Conservation (phyloP, 2,797 vertebrate species). For the Chaenodraco wilsoni region DNA sequence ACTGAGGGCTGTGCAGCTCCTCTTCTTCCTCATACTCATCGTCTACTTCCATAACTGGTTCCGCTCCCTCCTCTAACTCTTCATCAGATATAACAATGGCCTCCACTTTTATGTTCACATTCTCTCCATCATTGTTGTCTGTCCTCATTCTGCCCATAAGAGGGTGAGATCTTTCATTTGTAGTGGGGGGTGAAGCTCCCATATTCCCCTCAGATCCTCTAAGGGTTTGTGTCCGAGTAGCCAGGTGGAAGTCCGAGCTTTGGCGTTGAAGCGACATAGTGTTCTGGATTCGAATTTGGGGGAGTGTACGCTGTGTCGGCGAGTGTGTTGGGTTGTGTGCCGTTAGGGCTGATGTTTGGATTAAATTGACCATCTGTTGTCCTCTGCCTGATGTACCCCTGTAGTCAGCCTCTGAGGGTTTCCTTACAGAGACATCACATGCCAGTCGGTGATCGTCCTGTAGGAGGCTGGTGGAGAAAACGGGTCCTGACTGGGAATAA, state of each 20-base stretch:
- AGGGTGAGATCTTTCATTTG: slow-evolving; percentile 23
- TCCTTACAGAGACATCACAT: slow-evolving; percentile 26
- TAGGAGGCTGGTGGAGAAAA: slow-evolving; percentile 36
- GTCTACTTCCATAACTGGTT: slow-evolving; percentile 66
- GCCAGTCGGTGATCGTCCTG: slow-evolving; percentile 25
- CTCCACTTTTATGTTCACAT: slow-evolving; percentile 89
- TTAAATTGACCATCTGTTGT: slow-evolving; percentile 57
- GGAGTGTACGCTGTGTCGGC: slow-evolving; percentile 18
- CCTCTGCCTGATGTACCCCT: slow-evolving; percentile 33
- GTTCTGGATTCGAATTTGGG: slow-evolving; percentile 68
- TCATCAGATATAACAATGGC: slow-evolving; percentile 95
- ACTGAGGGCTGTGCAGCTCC: slow-evolving; percentile 78
- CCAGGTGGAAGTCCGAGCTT: slow-evolving; percentile 29
- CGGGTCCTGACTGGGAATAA: slow-evolving; percentile 54
- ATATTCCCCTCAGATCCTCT: neutral
- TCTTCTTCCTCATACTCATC: slow-evolving; percentile 81
- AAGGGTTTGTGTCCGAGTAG: slow-evolving; percentile 32
- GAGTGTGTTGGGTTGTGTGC: slow-evolving; percentile 35
- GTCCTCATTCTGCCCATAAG: slow-evolving; percentile 9
- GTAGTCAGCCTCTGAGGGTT: slow-evolving; percentile 34
- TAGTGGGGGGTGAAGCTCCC: neutral
- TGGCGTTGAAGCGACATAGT: slow-evolving; percentile 53
- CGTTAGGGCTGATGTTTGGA: slow-evolving; percentile 51
- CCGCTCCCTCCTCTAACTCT: slow-evolving; percentile 82
- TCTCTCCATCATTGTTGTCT: slow-evolving; percentile 44